Percentiles rank a stretch among this genome's conserved stretches.
phyloP scores from a whole-genome alignment of 2,888 invertebrate species.

The Hyles lineata region DNA sequence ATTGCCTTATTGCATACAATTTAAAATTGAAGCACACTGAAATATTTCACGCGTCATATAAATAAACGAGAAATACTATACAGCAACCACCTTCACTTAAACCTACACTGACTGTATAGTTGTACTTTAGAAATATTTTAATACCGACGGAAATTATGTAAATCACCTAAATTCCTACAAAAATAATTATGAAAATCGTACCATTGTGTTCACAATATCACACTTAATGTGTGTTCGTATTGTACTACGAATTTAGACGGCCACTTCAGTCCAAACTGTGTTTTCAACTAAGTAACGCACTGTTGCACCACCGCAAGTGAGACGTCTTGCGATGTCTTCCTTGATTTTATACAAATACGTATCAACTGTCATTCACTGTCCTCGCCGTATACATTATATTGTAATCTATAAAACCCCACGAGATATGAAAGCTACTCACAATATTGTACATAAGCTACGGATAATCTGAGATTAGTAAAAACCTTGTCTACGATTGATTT shows the following conservation, averaged over 20 bases:
- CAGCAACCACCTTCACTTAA: too few species aligned
- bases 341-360: conserved; percentile 62
- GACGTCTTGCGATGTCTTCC: conserved; percentile 40
- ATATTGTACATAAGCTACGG: not conserved
- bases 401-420: conserved; percentile 43
- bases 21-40: too few species aligned
- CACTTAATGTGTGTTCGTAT: conserved; percentile 10
- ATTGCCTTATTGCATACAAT: too few species aligned
- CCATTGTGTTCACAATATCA: conserved; percentile 29
- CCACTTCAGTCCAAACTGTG: not conserved
- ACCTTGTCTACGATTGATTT: not conserved
- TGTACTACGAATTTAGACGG: not conserved
- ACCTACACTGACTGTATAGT: too few species aligned
- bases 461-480: not conserved
- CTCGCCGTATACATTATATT: conserved; percentile 43
- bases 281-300: conserved; percentile 38
- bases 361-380: conserved; percentile 43
- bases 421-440: not conserved
- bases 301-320: conserved; percentile 54
- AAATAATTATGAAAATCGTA: conserved; percentile 2
- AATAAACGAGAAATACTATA: too few species aligned
- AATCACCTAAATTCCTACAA: too few species aligned
- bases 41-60: too few species aligned
- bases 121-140: too few species aligned
- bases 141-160: too few species aligned